Evolutionary conservation across 2,888 invertebrate genomes (phyloP), one percentile per base, ranked within the genome.

Genomic region (Eupeodes latifasciatus): DNA sequence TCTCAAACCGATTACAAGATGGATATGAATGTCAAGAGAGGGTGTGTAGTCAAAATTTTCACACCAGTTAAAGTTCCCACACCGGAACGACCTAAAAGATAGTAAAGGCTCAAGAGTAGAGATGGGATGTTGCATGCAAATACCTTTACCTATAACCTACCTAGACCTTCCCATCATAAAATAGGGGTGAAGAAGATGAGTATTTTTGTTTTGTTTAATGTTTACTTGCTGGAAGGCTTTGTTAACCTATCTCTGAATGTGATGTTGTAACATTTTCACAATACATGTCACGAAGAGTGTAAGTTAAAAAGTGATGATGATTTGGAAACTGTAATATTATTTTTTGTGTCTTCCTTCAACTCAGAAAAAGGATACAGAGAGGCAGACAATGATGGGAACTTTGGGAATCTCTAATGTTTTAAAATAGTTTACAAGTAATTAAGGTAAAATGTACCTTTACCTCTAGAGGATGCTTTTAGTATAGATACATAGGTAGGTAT

Each of bases 11-110:
- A 88, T 88, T 88, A 88, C 78, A 88, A 66, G 88, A 85, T 85
- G 81, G 81, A 88, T 85, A 88, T 88, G 87, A 81, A 88, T 88
- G 88, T 88, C 85, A 88, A 88, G 78, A 83, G 86, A 79, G 83
- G 76, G 81, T 51, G 27, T 64, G 59, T 57, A 71, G 44, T 69
- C 64, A 62, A 85, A 19, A 81, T 85, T 88, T 88, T 88, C 88
- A 88, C 88, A 88, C 88, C 88, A 88, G 88, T 88, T 85, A 78
- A 53, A 71, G 77, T 88, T 88, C 88, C 88, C 88, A 88, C 55
- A 76, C 53, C 69, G 69, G 71, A 62, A 49, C 67, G n/a, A 19
- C 40, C 11, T n/a, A 5, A 49, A 10, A 53, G 9, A 51, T 5
- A 53, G 19, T 55, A 44, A 36, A 27, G 16, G 47, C 4, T 9